These are phyloP conservation scores for Atta texana DNA, from an alignment of 1,140 invertebrate genomes.

Conservation along the genomic window DNA sequence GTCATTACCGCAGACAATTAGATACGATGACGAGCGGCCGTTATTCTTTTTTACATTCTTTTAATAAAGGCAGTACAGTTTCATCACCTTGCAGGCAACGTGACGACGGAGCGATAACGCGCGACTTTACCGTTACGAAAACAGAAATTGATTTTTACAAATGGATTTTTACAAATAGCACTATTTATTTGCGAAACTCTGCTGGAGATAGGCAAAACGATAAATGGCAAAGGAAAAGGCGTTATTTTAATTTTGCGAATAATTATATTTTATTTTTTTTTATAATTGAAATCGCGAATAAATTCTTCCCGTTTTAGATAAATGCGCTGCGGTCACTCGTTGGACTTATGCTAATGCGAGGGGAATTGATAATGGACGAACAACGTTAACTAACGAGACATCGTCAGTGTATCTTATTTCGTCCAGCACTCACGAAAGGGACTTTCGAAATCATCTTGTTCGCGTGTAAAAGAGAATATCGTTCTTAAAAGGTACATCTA, in stretches of 20 bases:
- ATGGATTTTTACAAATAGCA: constrained; percentile 31
- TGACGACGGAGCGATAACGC: constrained; percentile 55
- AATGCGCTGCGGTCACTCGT: not conserved
- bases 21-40: constrained; percentile 58
- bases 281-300: constrained; percentile 4
- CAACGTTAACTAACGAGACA: constrained; percentile 27
- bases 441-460: not conserved
- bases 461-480: not conserved
- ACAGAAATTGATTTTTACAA: constrained; percentile 43
- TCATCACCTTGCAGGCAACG: constrained; percentile 54
- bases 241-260: constrained; percentile 50
- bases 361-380: constrained; percentile 41
- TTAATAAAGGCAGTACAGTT: constrained; percentile 55
- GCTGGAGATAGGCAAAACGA: constrained; percentile 15
- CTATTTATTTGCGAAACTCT: constrained; percentile 14
- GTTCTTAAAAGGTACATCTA: not conserved
- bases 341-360: constrained; percentile 41
- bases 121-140: constrained; percentile 25
- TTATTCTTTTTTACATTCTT: constrained; percentile 61
- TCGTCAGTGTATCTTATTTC: constrained; percentile 37
- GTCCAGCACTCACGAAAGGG: not conserved
- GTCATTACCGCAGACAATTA: constrained; percentile 67
- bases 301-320: constrained; percentile 15
- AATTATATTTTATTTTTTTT: not conserved
- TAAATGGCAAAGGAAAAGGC: not conserved